phyloP scores from a whole-genome alignment of 2,888 invertebrate genomes.

The Epistrophe grossulariae region DNA sequence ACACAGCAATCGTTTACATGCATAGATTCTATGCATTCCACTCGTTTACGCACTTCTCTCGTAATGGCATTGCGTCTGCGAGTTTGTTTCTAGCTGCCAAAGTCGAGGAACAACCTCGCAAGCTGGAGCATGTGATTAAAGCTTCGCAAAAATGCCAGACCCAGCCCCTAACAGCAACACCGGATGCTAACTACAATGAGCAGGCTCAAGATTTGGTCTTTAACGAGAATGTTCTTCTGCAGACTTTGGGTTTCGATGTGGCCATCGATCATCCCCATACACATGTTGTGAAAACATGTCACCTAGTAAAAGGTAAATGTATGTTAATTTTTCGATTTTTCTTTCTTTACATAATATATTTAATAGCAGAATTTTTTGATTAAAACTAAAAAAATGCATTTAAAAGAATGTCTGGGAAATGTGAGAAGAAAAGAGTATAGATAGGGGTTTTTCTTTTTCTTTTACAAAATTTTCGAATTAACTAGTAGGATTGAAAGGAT shows the following conservation, averaged over 20 bases:
- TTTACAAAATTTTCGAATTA: too few species aligned
- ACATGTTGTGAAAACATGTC: slow-evolving; percentile 97
- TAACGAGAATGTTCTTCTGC: slow-evolving; percentile 98
- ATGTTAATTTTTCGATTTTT: slow-evolving; percentile 49
- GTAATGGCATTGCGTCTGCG: slow-evolving; percentile 96
- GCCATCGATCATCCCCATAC: slow-evolving; percentile 99
- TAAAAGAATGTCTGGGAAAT: neutral
- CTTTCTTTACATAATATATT: neutral
- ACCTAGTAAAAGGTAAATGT: slow-evolving; percentile 93
- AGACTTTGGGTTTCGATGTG: slow-evolving; percentile 99
- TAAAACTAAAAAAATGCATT: neutral
- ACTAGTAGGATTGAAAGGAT: too few species aligned
- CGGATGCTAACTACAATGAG: slow-evolving; percentile 90
- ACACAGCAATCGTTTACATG: slow-evolving; percentile 99
- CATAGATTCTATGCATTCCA: slow-evolving; percentile 99
- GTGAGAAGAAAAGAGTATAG: too few species aligned
- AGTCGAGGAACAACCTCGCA: slow-evolving; percentile 98
- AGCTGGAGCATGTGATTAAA: slow-evolving; percentile 98
- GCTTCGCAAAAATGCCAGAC: slow-evolving; percentile 95
- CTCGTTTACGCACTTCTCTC: slow-evolving; percentile 97
- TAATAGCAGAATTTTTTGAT: neutral
- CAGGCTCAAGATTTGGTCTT: slow-evolving; percentile 96
- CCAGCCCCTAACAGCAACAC: slow-evolving; percentile 89
- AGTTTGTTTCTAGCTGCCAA: slow-evolving; percentile 98
- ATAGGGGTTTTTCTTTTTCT: too few species aligned